Evolutionary conservation across 2,888 invertebrate species (phyloP).

Genomic region (Lymantria monacha): DNA sequence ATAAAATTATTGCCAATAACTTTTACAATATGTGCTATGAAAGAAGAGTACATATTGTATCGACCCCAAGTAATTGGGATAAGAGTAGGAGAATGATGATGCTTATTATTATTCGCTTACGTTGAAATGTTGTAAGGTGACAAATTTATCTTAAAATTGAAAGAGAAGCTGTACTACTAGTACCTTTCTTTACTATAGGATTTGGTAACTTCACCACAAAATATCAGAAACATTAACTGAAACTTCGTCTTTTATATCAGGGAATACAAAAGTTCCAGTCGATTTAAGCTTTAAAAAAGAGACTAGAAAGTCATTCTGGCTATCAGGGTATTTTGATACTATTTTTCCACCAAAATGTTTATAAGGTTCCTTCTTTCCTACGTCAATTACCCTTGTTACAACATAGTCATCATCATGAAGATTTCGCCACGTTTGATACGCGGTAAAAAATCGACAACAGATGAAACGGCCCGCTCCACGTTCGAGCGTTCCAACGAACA

Average conservation of each 20-base stretch:
- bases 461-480: too few relatives aligned
- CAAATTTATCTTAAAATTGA: conserved; percentile 12
- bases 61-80: too few relatives aligned
- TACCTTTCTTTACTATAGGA: conserved; percentile 9
- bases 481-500: too few relatives aligned
- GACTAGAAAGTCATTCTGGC: conserved; percentile 5
- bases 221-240: conserved; percentile 14
- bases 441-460: too few relatives aligned
- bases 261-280: conserved; percentile 5
- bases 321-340: conserved; percentile 3
- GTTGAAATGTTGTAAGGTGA: conserved; percentile 6
- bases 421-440: too few relatives aligned
- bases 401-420: conserved; percentile 9
- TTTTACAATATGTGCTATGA: too few relatives aligned
- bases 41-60: too few relatives aligned
- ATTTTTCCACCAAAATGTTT: conserved; percentile 12
- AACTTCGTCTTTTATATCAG: conserved; percentile 11
- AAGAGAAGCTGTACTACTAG: conserved; percentile 12
- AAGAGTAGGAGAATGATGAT: too few relatives aligned
- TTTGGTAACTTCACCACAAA: conserved; percentile 12
- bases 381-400: conserved; percentile 7
- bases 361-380: conserved; percentile 11
- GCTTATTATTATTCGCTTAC: too few relatives aligned
- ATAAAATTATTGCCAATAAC: too few relatives aligned
- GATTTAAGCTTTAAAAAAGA: conserved; percentile 8